Percentiles rank a stretch among this genome's conserved stretches.
These are phyloP conservation scores for Clarias platycephalus DNA, from an alignment of 2,797 vertebrate genomes.

Conservation along the genomic window DNA sequence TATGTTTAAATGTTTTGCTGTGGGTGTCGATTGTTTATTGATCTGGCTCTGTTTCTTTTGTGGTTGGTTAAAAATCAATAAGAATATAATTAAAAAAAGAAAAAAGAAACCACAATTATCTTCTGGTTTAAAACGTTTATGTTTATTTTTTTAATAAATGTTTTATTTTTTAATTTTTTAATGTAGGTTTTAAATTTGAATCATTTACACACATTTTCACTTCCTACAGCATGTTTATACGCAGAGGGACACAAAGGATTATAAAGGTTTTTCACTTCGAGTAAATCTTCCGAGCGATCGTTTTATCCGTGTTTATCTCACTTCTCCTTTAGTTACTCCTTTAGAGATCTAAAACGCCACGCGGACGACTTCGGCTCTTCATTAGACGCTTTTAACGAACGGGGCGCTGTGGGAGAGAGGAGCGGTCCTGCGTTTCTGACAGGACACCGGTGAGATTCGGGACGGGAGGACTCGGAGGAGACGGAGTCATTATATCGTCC, in stretches of 20 bases:
- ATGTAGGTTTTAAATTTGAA: background rate
- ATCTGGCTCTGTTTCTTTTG: no score
- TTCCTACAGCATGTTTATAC: background rate
- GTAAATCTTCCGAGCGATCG: background rate
- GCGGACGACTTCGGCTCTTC: background rate
- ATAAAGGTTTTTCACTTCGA: background rate
- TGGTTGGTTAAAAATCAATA: no score
- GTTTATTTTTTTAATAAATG: background rate
- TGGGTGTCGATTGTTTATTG: no score
- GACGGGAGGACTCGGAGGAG: background rate
- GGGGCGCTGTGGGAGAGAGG: background rate
- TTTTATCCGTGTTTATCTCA: background rate
- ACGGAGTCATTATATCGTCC: background rate
- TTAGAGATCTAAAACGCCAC: background rate
- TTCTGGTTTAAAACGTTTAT: no score
- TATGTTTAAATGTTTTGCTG: no score
- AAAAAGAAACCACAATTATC: no score
- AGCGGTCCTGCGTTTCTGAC: background rate
- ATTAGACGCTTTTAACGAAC: background rate
- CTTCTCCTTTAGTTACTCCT: background rate
- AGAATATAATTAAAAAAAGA: no score
- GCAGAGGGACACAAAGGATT: background rate
- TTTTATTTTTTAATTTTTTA: no score
- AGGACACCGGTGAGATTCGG: background rate
- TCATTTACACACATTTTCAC: background rate